These are phyloP conservation scores for Caenorhabditis macrosperma DNA, from an alignment of 2,888 invertebrate genomes.

Conservation along the genomic window DNA sequence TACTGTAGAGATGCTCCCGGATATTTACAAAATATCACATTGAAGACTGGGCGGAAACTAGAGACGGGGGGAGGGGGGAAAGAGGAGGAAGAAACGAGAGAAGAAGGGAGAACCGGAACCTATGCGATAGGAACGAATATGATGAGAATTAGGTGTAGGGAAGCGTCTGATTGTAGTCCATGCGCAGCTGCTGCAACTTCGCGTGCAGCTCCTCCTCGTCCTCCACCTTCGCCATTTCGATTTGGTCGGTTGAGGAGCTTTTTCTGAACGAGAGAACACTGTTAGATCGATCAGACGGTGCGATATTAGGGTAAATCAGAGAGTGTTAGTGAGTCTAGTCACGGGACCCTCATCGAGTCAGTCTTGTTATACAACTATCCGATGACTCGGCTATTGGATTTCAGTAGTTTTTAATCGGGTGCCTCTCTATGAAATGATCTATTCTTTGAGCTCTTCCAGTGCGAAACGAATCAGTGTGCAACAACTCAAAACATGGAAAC, in stretches of 20 bases:
- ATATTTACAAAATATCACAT: constrained; percentile 59
- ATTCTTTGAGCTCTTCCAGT: too few species aligned
- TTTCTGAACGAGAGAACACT: constrained; percentile 58
- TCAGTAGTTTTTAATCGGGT: too few species aligned
- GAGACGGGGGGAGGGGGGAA: neutral
- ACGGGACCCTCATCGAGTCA: neutral
- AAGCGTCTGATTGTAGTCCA: constrained; percentile 62
- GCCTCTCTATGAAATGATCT: too few species aligned
- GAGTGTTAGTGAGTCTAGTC: constrained; percentile 10
- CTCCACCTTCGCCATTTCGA: constrained; percentile 53
- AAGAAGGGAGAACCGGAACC: constrained; percentile 6
- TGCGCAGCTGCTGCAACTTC: constrained; percentile 63
- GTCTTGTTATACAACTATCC: too few species aligned
- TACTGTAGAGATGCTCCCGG: constrained; percentile 27
- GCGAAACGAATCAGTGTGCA: constrained; percentile 43
- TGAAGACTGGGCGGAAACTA: constrained; percentile 33
- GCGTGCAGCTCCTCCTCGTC: constrained; percentile 59
- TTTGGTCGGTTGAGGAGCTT: constrained; percentile 67
- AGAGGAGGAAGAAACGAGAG: neutral
- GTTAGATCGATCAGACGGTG: too few species aligned
- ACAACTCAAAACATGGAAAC: constrained; percentile 12
- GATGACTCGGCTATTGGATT: too few species aligned
- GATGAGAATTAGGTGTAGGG: constrained; percentile 39
- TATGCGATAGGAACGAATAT: constrained; percentile 7
- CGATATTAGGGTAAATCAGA: neutral